These are phyloP conservation scores for Illadopsis cleaveri DNA, from an alignment of 2,113 vertebrate species.

Conservation along the genomic window DNA sequence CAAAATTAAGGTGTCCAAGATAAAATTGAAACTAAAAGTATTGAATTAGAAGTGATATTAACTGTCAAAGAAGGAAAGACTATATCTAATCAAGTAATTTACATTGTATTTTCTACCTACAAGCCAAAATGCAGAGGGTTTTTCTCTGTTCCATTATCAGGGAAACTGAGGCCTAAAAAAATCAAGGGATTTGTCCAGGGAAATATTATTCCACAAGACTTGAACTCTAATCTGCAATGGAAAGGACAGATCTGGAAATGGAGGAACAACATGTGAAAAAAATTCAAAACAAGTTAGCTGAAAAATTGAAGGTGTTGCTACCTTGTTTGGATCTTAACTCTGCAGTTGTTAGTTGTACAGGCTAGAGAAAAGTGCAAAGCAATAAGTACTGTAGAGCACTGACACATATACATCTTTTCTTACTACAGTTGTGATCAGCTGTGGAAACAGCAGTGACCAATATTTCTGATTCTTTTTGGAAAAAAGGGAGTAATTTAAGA, in stretches of 20 bases:
- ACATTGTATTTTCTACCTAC: not conserved
- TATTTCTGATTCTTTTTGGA: not conserved
- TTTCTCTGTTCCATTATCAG: not conserved
- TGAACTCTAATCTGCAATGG: not conserved
- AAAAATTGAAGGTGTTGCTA: not conserved
- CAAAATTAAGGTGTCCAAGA: not conserved
- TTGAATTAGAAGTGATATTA: not conserved
- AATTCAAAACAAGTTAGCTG: not conserved
- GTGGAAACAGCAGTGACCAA: not conserved
- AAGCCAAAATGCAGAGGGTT: not conserved
- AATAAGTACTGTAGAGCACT: not conserved
- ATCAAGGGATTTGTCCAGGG: not conserved
- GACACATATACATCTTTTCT: not conserved
- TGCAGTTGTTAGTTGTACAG: not conserved
- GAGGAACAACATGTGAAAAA: not conserved
- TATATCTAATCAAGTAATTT: not conserved
- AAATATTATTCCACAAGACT: not conserved
- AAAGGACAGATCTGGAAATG: not conserved
- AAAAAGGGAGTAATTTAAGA: not conserved
- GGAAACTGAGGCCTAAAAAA: not conserved
- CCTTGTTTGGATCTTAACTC: not conserved
- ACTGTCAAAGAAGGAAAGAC: not conserved
- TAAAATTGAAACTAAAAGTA: not conserved
- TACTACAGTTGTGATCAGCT: not conserved
- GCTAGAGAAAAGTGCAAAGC: not conserved